A percentile compares a stretch with the other conserved stretches of the same genome.
Conservation (phyloP, 35 echinoderm and acorn worm genomes). For the Apostichopus californicus region DNA sequence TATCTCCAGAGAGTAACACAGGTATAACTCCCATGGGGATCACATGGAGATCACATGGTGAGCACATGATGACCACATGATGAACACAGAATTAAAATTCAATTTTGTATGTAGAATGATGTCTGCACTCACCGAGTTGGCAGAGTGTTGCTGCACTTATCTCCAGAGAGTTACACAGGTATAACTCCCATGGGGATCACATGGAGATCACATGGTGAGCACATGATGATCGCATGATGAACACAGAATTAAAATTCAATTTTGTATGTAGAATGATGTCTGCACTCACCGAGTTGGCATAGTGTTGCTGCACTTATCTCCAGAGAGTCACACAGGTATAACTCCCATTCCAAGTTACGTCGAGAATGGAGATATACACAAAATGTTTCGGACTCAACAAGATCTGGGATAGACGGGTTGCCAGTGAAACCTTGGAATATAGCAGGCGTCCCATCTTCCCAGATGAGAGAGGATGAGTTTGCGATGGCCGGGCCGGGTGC, state of each 20-base stretch:
- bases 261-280: no score
- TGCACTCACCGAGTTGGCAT: no score
- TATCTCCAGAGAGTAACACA: no score
- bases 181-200: background rate
- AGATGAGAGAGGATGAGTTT: background rate
- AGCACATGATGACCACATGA: no score
- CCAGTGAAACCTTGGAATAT: background rate
- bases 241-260: no score
- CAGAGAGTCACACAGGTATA: background rate
- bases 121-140: background rate
- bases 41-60: no score
- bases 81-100: no score
- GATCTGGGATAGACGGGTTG: background rate
- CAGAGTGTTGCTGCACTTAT: constrained; percentile 14
- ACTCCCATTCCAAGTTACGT: constrained; percentile 11
- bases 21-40: no score
- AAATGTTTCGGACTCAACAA: background rate
- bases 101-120: no score
- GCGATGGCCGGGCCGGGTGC: background rate
- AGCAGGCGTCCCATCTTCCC: constrained; percentile 33
- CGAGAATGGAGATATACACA: background rate
- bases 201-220: background rate
- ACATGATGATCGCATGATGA: no score
- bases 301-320: constrained; percentile 4
- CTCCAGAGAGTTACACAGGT: background rate